Evolutionary conservation across 30 jellyfish, hydroid and myxozoan species (phyloP), one percentile per base, ranked within the genome.

Genomic region (Aurelia sp.): DNA sequence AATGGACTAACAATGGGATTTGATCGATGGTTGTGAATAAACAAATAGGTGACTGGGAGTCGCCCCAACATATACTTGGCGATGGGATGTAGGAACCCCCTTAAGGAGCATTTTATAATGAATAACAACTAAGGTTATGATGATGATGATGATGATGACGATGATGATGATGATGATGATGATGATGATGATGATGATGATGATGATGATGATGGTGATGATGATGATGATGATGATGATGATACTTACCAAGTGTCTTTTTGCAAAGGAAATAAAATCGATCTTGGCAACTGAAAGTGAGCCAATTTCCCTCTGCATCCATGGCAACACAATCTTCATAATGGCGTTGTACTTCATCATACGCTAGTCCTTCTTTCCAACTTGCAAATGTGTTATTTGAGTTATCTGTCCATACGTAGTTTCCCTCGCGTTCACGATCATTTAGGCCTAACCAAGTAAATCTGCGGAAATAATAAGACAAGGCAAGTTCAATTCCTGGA

Each of bases 361-460:
- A 92, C 0, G 76, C 85, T 20, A 58, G 87, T 60, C 86, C 92
- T 20, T 88, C 87, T 62, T 87, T 81, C 98, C 98, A 92, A 50
- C 73, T 87, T 23, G 91, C 66, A 76, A 58, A 92, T 18, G 77
- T 74, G 52, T 90, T 51, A 57, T 78, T 87, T 20, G 94, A 37
- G 20, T 60, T 51, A 53, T 92, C 98, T 17, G 96, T 61, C 98
- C 98, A 92, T 13, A 71, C 71, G 57, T 73, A 92, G 35, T 66
- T 37, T 21, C 96, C 96, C 69, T 87, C 97, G 50, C 78, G 96
- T 13, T 74, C 60, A 19, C 90, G 88, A 63, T 92, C 97, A 51
- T 93, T 92, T 51, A 92, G 83, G 9, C 98, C 98, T 17, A 92
- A 69, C 98, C 98, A 92, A n/a, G 91, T 87, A 60, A 82, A 82